Percentiles rank a stretch among this genome's conserved stretches.
phyloP scores from a whole-genome alignment of 2,797 vertebrate genomes.

The Clarias platycephalus region DNA sequence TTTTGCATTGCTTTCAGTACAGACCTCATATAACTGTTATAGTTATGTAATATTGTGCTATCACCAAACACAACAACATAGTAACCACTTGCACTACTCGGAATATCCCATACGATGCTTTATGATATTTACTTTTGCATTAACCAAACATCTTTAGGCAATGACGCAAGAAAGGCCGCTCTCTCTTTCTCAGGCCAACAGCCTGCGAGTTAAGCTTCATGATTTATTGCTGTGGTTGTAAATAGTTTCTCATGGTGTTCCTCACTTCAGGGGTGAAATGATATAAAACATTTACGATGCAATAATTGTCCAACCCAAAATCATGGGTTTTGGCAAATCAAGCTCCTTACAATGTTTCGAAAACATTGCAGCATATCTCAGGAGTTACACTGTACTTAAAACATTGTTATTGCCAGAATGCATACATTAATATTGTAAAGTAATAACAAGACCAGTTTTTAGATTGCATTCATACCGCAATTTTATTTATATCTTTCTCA shows the following conservation, averaged over 20 bases:
- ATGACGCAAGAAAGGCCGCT: neutral
- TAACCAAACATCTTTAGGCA: constrained; percentile 6
- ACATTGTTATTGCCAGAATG: neutral
- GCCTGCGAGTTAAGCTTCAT: constrained; percentile 6
- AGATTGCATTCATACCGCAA: neutral
- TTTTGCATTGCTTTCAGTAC: too few relatives aligned
- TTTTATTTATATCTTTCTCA: neutral
- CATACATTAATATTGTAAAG: neutral
- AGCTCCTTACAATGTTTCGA: neutral
- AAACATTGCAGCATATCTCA: neutral
- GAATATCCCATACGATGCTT: neutral
- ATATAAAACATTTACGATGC: constrained; percentile 14
- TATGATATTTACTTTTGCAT: constrained; percentile 19
- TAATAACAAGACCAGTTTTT: too few relatives aligned
- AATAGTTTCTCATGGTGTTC: constrained; percentile 18
- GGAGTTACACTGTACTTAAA: neutral
- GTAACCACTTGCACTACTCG: neutral
- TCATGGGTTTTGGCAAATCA: constrained; percentile 9
- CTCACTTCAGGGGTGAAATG: constrained; percentile 3
- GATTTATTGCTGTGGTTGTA: constrained; percentile 25
- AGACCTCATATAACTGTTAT: too few relatives aligned
- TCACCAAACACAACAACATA: constrained; percentile 3
- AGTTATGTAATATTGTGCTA: neutral
- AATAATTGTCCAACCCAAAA: constrained; percentile 19
- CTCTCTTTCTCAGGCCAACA: neutral